A percentile compares a stretch with the other conserved stretches of the same genome.
phyloP scores from a whole-genome alignment of 1,140 invertebrate species.

The Papilio machaon region DNA sequence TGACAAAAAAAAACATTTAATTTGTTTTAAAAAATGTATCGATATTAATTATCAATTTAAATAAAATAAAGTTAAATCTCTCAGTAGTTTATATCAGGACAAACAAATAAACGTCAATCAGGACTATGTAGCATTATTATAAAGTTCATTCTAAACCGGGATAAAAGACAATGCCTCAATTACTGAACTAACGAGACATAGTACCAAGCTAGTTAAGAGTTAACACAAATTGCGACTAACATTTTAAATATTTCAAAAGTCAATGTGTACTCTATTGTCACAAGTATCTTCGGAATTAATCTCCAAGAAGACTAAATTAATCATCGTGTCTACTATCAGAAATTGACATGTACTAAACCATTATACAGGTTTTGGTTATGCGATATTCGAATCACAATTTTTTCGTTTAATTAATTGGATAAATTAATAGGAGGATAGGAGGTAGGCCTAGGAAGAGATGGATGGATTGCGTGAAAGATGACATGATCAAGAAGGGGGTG shows the following conservation, averaged over 20 bases:
- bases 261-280: neutral
- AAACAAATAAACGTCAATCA: neutral
- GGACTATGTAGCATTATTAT: neutral
- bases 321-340: neutral
- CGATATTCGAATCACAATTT: too few species aligned
- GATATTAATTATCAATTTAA: too few species aligned
- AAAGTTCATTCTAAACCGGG: neutral
- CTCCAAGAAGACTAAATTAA: neutral
- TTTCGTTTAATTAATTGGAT: neutral
- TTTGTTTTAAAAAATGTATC: too few species aligned
- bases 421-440: too few species aligned
- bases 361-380: too few species aligned
- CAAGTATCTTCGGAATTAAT: neutral
- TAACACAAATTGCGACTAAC: neutral
- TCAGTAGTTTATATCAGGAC: too few species aligned
- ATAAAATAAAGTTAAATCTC: too few species aligned
- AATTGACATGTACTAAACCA: too few species aligned
- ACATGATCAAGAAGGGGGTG: too few species aligned
- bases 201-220: neutral
- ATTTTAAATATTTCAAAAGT: neutral
- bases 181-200: neutral
- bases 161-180: conserved; percentile 4
- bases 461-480: too few species aligned
- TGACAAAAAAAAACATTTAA: too few species aligned
- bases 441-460: too few species aligned